These are phyloP conservation scores for Ceriagrion tenellum DNA, from an alignment of 2,888 invertebrate genomes.

Conservation along the genomic window DNA sequence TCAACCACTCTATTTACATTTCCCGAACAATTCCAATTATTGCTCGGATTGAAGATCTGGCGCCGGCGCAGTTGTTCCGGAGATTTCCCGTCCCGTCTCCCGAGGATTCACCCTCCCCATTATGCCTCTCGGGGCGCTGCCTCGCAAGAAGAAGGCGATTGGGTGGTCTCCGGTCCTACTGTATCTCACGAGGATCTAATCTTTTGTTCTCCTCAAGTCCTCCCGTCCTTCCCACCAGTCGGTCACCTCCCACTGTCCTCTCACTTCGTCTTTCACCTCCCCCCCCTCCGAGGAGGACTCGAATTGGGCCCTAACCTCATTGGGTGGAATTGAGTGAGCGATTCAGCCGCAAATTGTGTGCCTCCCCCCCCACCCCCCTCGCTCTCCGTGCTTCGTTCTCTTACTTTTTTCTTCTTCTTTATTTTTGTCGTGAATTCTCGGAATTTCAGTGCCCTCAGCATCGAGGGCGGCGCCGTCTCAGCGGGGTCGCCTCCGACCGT, in stretches of 20 bases:
- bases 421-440: background rate
- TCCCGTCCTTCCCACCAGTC: background rate
- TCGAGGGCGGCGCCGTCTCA: background rate
- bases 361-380: too few relatives aligned
- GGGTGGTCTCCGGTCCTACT: background rate
- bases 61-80: background rate
- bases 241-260: background rate
- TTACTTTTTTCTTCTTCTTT: background rate
- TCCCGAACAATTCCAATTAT: constrained; percentile 10
- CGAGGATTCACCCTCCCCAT: background rate
- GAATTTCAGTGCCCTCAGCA: background rate
- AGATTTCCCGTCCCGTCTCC: background rate
- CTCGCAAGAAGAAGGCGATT: background rate
- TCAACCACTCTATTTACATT: background rate
- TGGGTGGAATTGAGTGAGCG: background rate
- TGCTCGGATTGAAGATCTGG: constrained; percentile 3
- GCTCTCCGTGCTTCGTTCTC: background rate
- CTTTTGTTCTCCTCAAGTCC: constrained; percentile 18
- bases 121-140: background rate
- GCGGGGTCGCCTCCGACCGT: background rate
- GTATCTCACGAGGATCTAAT: background rate
- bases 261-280: background rate
- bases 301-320: background rate
- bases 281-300: background rate
- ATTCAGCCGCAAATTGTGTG: background rate